Conservation (phyloP, 2,113 vertebrate species). For the Orycteropus afer region DNA sequence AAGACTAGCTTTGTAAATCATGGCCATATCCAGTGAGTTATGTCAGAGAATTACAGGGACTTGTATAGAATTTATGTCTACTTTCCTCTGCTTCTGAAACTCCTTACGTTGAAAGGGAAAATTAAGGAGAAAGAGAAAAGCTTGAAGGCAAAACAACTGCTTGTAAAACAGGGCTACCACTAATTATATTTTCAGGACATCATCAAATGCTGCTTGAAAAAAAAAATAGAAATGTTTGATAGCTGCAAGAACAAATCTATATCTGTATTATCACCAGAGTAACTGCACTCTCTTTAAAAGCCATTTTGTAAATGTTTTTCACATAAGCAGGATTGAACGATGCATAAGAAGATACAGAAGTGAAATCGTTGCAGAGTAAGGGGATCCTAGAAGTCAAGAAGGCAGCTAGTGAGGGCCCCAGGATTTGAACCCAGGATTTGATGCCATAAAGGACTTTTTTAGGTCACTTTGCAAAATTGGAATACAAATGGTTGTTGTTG, state of each 20-base stretch:
- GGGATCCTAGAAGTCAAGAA: background rate
- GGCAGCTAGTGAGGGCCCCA: background rate
- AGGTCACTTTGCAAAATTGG: background rate
- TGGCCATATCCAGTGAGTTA: constrained; percentile 44
- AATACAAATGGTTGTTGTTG: background rate
- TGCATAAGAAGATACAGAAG: background rate
- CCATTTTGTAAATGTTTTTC: constrained; percentile 23
- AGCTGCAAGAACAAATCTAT: constrained; percentile 30
- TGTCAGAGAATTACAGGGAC: constrained; percentile 66
- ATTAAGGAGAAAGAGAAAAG: constrained; percentile 60
- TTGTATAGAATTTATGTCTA: constrained; percentile 55
- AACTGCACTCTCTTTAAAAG: constrained; percentile 33
- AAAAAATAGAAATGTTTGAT: constrained; percentile 61
- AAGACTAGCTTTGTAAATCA: constrained; percentile 68
- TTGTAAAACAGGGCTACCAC: constrained; percentile 40
- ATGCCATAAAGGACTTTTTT: background rate
- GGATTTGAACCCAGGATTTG: background rate
- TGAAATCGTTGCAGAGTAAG: background rate
- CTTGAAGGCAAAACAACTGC: background rate
- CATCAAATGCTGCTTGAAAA: constrained; percentile 34
- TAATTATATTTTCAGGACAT: constrained; percentile 71
- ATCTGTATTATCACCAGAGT: constrained; percentile 19
- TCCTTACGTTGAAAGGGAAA: constrained; percentile 64
- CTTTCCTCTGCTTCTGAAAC: constrained; percentile 69
- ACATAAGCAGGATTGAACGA: background rate